Evolutionary conservation across 2,113 vertebrate genomes (phyloP).

Genomic region (Cygnus buccinator): DNA sequence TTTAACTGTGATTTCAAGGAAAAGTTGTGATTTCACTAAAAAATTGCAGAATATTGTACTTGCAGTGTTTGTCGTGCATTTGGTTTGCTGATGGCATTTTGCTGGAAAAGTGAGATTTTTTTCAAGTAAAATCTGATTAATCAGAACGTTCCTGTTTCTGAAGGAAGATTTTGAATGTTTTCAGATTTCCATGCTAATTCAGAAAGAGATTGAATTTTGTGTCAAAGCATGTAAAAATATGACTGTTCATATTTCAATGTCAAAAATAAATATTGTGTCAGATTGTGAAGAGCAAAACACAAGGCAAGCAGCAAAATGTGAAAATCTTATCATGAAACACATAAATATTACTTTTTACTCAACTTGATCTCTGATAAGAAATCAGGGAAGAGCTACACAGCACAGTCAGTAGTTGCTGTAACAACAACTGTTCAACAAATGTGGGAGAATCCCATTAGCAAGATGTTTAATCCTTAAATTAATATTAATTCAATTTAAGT

Average conservation of each 20-base stretch:
- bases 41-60: not conserved
- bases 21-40: not conserved
- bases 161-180: not conserved
- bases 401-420: not conserved
- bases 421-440: not conserved
- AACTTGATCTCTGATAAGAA: not conserved
- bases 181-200: conserved; percentile 22
- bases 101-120: not conserved
- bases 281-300: conserved; percentile 12
- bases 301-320: conserved; percentile 2
- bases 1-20: not conserved
- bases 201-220: conserved; percentile 9
- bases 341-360: conserved; percentile 1
- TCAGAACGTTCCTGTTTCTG: conserved; percentile 34
- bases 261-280: conserved; percentile 55
- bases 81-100: not conserved
- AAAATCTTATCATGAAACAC: not conserved
- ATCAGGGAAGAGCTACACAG: not conserved
- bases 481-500: too few species aligned
- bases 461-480: not conserved
- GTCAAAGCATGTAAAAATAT: conserved; percentile 50
- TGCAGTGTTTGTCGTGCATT: not conserved
- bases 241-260: conserved; percentile 15
- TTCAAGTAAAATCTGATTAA: not conserved
- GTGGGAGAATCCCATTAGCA: not conserved